Evolutionary conservation across 1,140 invertebrate genomes (phyloP), one percentile per base, ranked within the genome.

Genomic region (Pseudobourletiella spinata): DNA sequence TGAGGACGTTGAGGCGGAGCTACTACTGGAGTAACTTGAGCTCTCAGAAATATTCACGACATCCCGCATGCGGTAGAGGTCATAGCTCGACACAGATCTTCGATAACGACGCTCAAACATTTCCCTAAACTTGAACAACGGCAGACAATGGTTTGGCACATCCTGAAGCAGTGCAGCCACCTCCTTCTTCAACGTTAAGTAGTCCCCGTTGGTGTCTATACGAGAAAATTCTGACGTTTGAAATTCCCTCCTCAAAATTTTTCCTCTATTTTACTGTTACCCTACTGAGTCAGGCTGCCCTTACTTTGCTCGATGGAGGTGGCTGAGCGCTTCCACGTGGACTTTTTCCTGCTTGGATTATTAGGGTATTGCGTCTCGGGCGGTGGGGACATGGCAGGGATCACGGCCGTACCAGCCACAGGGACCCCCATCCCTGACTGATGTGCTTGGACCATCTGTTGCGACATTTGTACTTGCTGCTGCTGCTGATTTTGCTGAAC

Each of bases 61-160:
- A 70, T 91, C 87, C 66, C 82, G 83, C 79, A 91, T 81, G 73
- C 86, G 85, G 71, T 88, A 88, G 55, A 93, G 76, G 70, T 91
- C 89, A 1, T 87, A 85, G 1, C 90, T 82, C 67, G 85, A 86
- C 20, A 91, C 83, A 3, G 85, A 84, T 44, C 83, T 82, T 73
- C 88, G 82, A 71, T 85, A 92, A 59, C 89, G 82, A 68, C 83
- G 86, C 74, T 92, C 88, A 73, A 87, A 88, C 66, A 91, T 78
- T 74, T 91, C 87, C 57, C 89, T 82, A 68, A 93, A 90, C 75
- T 89, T 88, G 72, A 90, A 90, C 28, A 93, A 79, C 2, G 88
- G 88, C 63, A 93, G 76, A 65, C 81, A 80, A 71, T 86, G 82
- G 1, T 83, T 83, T 44, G 88, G 87, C 35, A 88, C 86, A 73